A percentile compares a stretch with the other conserved stretches of the same genome.
Conservation (phyloP, 1,140 invertebrate species). For the Hylaeus anthracinus region DNA sequence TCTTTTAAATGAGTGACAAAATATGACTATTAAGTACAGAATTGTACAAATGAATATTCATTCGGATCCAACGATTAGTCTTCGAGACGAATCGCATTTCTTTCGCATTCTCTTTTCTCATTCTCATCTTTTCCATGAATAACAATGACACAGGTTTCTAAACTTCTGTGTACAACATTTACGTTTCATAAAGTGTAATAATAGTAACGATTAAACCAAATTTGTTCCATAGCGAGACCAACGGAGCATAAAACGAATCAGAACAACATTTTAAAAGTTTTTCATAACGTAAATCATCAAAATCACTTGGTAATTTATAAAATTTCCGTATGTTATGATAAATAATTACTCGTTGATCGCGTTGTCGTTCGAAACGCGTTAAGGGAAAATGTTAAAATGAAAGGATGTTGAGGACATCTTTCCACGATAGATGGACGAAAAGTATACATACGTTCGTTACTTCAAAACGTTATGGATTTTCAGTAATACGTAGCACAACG, state of each 20-base stretch:
- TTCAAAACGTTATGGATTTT: not conserved
- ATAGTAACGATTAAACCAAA: not conserved
- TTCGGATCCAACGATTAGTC: constrained; percentile 7
- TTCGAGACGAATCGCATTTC: constrained; percentile 6
- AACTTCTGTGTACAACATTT: constrained; percentile 12
- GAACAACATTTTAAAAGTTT: constrained; percentile 8
- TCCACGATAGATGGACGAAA: not conserved
- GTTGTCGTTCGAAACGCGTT: not conserved
- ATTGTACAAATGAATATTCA: constrained; percentile 18
- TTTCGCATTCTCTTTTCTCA: constrained; percentile 2
- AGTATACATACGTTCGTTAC: not conserved
- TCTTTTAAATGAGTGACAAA: constrained; percentile 6
- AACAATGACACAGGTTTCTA: not conserved
- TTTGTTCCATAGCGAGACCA: not conserved
- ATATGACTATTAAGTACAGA: constrained; percentile 3
- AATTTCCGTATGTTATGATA: not conserved
- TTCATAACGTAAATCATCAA: not conserved
- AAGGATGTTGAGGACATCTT: not conserved
- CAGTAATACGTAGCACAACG: not conserved
- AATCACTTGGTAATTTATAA: not conserved
- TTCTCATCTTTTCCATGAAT: not conserved
- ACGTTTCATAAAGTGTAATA: not conserved
- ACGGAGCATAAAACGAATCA: not conserved
- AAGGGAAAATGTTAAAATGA: not conserved
- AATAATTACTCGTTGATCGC: not conserved